Evolutionary conservation across 2,113 vertebrate genomes (phyloP), one percentile per base, ranked within the genome.

Genomic region (Heterotilapia buettikoferi): DNA sequence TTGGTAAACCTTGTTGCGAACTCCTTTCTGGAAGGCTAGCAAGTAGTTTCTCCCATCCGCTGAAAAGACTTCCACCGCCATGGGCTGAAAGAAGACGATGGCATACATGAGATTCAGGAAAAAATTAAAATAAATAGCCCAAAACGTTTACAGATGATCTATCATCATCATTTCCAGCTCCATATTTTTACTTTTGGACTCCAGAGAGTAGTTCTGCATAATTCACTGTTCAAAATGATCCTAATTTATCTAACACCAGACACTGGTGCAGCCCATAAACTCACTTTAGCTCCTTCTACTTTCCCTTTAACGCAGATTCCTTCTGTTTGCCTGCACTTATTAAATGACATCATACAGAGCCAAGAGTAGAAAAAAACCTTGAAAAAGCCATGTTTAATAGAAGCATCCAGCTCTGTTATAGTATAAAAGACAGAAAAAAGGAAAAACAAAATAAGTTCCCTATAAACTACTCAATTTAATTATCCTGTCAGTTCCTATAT

Each of bases 1-100:
- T 95, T 99, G 99, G 95, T 99, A 99, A 87, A 99, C 99, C 97
- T 99, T 99, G 96, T 99, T 99, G 90, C 98, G 96, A 76, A 99
- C 97, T 71, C 99, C 99, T 91, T 99, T 99, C 92, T 99, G 98
- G 95, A 99, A 99, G 83, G 98, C 97, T 29, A 99, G 93, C 90
- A 99, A 96, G 92, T 99, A 99, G 96, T 99, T 99, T 68, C 99
- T 96, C 73, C 99, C 99, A 0, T 99, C 99, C n/a, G 98, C 98
- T 40, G 99, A 99, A 96, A 99, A 99, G 80, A 99, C 99, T 94
- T 99, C 99, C 66, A 98, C 97, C 29, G 99, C 99, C 95, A 99
- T 99, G 40, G 98, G 99, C 98, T 99, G 88, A 71, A 88, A 84
- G 26, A 68, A 40, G 38, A 86, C 1, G 1, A 50, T 2, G 0